Percentiles rank a stretch among this genome's conserved stretches.
These are phyloP conservation scores for Tetanocera ferruginea DNA, from an alignment of 2,888 invertebrate genomes.

Conservation along the genomic window DNA sequence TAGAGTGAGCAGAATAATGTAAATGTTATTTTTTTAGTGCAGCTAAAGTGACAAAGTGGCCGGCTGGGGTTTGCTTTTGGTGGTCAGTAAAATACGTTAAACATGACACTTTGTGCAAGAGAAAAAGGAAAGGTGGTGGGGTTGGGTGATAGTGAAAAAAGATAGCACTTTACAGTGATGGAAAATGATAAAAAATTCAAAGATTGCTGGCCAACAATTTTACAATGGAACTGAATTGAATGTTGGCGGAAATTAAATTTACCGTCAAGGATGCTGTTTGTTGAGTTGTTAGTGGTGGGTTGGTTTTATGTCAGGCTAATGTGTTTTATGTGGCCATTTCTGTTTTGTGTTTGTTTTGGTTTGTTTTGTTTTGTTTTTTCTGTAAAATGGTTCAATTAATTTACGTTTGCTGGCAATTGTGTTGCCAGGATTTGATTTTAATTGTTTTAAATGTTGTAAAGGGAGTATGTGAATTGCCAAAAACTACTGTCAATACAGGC, in stretches of 20 bases:
- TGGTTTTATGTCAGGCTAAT: background rate
- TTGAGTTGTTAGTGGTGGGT: background rate
- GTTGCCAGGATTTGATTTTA: conserved; percentile 4
- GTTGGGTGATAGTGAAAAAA: background rate
- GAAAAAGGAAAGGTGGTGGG: conserved; percentile 4
- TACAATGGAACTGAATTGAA: conserved; percentile 10
- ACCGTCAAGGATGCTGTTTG: background rate
- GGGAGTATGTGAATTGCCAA: background rate
- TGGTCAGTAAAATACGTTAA: background rate
- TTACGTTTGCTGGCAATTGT: conserved; percentile 21
- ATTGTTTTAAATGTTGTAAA: background rate
- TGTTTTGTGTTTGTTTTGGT: background rate
- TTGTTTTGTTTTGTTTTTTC: background rate
- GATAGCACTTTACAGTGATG: background rate
- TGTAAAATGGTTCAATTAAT: conserved; percentile 23
- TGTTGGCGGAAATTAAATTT: conserved; percentile 14
- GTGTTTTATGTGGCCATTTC: background rate
- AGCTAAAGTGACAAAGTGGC: background rate
- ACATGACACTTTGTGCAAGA: background rate
- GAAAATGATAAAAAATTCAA: background rate
- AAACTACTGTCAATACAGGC: too few relatives aligned
- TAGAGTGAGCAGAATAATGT: background rate
- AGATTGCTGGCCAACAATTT: background rate
- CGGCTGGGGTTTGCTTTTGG: background rate
- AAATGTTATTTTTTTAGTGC: conserved; percentile 17